These are phyloP conservation scores for Nannospalax galili DNA, from an alignment of 2,113 vertebrate genomes.

Conservation along the genomic window DNA sequence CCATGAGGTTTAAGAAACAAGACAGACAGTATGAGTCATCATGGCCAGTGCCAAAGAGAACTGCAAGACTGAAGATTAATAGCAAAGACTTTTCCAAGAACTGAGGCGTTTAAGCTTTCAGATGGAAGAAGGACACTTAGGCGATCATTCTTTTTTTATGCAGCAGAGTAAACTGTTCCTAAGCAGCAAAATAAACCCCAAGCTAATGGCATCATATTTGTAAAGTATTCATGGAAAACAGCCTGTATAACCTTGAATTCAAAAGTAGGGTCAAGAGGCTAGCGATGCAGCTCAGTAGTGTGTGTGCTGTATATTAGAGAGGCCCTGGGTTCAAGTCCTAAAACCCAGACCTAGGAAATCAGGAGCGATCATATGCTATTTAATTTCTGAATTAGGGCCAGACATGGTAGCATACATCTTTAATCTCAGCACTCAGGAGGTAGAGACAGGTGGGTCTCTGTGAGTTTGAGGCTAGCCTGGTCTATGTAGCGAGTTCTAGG, in stretches of 20 bases:
- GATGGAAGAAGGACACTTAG: no score
- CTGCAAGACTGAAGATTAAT: not conserved
- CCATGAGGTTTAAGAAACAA: not conserved
- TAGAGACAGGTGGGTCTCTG: no score
- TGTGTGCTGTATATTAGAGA: no score
- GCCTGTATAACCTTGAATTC: not conserved
- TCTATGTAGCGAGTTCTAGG: no score
- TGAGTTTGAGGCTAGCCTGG: no score
- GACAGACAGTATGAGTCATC: not conserved
- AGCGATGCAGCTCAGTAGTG: not conserved
- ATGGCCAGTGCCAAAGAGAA: not conserved
- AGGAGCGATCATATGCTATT: not conserved
- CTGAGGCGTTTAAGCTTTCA: no score
- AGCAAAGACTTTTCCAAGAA: no score
- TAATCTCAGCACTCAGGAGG: no score
- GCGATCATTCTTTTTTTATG: not conserved
- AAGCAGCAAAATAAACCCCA: not conserved
- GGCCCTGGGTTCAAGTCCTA: not conserved
- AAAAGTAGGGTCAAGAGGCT: not conserved
- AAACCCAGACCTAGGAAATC: not conserved
- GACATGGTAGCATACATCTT: no score
- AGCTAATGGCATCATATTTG: constrained; percentile 13
- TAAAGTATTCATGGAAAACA: not conserved
- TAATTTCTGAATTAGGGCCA: not conserved
- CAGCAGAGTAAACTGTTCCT: not conserved